Percentiles rank a stretch among this genome's conserved stretches.
Evolutionary conservation across 2,797 vertebrate species (phyloP).

Genomic region (Danio tinwini): DNA sequence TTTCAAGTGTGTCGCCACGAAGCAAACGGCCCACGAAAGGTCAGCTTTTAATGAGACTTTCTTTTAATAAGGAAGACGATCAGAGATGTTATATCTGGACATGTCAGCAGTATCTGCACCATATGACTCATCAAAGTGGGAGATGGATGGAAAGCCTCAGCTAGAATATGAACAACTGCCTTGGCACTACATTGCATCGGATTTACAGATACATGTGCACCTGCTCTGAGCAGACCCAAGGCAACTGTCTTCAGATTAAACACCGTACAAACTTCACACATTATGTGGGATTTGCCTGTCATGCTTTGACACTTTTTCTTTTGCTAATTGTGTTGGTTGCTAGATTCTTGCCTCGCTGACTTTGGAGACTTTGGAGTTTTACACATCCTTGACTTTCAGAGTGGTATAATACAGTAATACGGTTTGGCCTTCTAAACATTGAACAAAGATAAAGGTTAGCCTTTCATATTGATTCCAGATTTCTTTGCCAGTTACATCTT

Average conservation of each 20-base stretch:
- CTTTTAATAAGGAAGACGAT: slow-evolving; percentile 1
- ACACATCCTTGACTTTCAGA: neutral
- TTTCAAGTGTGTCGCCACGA: neutral
- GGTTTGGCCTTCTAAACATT: neutral
- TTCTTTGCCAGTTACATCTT: too few species aligned
- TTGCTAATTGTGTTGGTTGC: neutral
- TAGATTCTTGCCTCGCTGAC: neutral
- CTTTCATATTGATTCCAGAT: neutral
- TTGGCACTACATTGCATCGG: slow-evolving; percentile 16
- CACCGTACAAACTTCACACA: neutral
- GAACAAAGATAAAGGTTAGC: neutral
- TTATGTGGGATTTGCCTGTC: slow-evolving; percentile 2
- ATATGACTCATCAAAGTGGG: neutral
- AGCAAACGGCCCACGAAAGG: slow-evolving; percentile 27
- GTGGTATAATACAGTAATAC: neutral
- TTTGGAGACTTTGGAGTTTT: neutral
- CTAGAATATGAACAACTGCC: neutral
- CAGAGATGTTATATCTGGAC: slow-evolving; percentile 7
- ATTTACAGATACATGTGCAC: slow-evolving; percentile 25
- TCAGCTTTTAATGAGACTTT: slow-evolving; percentile 29
- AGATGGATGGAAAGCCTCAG: neutral
- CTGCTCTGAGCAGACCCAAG: slow-evolving; percentile 34
- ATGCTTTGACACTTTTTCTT: slow-evolving; percentile 4
- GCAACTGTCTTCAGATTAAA: slow-evolving; percentile 26
- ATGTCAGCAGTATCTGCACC: slow-evolving; percentile 4